A percentile compares a stretch with the other conserved stretches of the same genome.
These are phyloP conservation scores for Calephelis nemesis DNA, from an alignment of 1,140 invertebrate species.

Conservation along the genomic window DNA sequence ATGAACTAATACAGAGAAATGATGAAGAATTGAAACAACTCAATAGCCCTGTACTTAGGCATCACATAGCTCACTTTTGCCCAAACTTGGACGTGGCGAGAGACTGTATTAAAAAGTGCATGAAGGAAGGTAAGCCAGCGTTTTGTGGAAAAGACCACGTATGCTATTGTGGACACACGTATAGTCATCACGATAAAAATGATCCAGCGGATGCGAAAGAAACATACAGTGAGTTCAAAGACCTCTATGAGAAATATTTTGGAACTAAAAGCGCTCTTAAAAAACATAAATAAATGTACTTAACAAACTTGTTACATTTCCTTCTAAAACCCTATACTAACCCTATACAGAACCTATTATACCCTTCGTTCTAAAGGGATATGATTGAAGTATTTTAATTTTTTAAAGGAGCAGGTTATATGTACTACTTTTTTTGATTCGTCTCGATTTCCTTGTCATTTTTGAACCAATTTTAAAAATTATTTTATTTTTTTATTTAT, in stretches of 20 bases:
- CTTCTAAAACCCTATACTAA: too few relatives aligned
- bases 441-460: too few relatives aligned
- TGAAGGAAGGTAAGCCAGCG: slow-evolving; percentile 51
- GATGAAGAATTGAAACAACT: too few relatives aligned
- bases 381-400: too few relatives aligned
- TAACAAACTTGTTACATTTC: too few relatives aligned
- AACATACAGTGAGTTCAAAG: slow-evolving; percentile 45
- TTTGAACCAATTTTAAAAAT: too few relatives aligned
- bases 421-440: too few relatives aligned
- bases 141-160: slow-evolving; percentile 69
- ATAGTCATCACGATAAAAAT: slow-evolving; percentile 27
- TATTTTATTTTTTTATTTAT: too few relatives aligned
- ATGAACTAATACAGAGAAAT: too few relatives aligned
- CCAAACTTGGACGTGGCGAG: slow-evolving; percentile 54
- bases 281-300: not conserved
- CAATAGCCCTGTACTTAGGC: slow-evolving; percentile 32
- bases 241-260: slow-evolving; percentile 62
- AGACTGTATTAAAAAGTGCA: slow-evolving; percentile 53
- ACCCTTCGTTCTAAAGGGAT: too few relatives aligned
- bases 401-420: too few relatives aligned
- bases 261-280: slow-evolving; percentile 28
- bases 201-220: slow-evolving; percentile 21
- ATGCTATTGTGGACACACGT: slow-evolving; percentile 65
- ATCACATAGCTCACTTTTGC: slow-evolving; percentile 70
- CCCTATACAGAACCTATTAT: too few relatives aligned